phyloP scores from a whole-genome alignment of 2,113 vertebrate species.

The Gasterosteus nipponicus region DNA sequence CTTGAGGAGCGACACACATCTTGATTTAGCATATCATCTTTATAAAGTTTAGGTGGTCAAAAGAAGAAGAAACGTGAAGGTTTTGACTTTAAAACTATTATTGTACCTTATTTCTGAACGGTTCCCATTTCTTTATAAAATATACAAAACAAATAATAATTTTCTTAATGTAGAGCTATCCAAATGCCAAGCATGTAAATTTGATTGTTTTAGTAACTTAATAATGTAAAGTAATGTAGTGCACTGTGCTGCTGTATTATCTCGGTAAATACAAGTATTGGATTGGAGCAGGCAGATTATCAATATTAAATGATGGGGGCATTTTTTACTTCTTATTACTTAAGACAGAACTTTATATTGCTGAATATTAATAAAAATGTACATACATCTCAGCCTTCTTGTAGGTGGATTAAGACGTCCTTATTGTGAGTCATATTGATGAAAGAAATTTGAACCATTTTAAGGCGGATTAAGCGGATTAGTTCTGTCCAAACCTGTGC shows the following conservation, averaged over 20 bases:
- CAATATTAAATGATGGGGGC: not conserved
- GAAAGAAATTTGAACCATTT: not conserved
- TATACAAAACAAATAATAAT: not conserved
- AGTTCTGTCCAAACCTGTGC: too few species aligned
- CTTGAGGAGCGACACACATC: not conserved
- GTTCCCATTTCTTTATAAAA: too few species aligned
- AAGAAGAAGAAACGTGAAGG: too few species aligned
- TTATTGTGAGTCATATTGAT: not conserved
- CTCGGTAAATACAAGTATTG: not conserved
- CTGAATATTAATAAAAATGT: not conserved
- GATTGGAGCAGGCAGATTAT: not conserved
- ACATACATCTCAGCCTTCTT: not conserved
- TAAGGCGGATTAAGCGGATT: not conserved
- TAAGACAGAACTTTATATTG: not conserved
- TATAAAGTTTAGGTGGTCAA: too few species aligned
- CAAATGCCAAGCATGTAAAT: not conserved
- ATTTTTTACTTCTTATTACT: not conserved
- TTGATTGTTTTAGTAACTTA: not conserved
- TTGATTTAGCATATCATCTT: too few species aligned
- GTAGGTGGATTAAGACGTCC: not conserved
- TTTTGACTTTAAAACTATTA: not conserved
- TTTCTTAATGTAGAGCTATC: not conserved
- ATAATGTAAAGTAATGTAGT: too few species aligned
- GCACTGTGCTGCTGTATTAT: not conserved
- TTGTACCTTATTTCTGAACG: too few species aligned